Evolutionary conservation across 2,888 invertebrate species (phyloP).

Genomic region (Ectobius pallidus): DNA sequence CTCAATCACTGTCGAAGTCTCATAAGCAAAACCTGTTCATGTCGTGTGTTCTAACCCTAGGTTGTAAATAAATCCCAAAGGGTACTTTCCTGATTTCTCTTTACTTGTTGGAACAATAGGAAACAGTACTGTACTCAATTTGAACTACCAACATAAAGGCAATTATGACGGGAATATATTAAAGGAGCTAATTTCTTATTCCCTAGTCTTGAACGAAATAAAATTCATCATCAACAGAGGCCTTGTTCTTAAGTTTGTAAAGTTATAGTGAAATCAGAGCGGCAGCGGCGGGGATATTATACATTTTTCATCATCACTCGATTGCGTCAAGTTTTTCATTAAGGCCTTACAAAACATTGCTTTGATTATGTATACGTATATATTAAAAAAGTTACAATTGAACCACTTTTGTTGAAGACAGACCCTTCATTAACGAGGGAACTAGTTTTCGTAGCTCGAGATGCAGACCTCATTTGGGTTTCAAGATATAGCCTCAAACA

Average conservation of each 20-base stretch:
- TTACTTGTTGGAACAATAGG: too few species aligned
- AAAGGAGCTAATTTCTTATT: background rate
- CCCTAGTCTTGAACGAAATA: background rate
- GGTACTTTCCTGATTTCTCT: too few species aligned
- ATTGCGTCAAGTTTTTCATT: conserved; percentile 5
- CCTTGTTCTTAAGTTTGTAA: background rate
- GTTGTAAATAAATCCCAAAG: too few species aligned
- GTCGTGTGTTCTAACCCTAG: too few species aligned
- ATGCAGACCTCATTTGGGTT: conserved; percentile 23
- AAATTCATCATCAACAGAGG: background rate
- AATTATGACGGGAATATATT: too few species aligned
- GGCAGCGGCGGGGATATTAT: background rate
- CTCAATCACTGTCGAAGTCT: too few species aligned
- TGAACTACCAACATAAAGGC: too few species aligned
- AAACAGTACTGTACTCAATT: too few species aligned
- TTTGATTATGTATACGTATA: conserved; percentile 24
- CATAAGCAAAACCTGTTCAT: too few species aligned
- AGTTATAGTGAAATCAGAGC: background rate
- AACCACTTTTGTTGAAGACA: conserved; percentile 30
- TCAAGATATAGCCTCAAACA: conserved; percentile 33
- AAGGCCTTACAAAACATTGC: background rate
- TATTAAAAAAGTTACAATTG: conserved; percentile 32
- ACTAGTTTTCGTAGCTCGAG: conserved; percentile 3
- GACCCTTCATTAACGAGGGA: conserved; percentile 22
- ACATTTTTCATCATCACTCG: conserved; percentile 11